Base-by-base conservation (phyloP, 2,797 vertebrate genomes). In the Halcyon smyrnensis region DNA sequence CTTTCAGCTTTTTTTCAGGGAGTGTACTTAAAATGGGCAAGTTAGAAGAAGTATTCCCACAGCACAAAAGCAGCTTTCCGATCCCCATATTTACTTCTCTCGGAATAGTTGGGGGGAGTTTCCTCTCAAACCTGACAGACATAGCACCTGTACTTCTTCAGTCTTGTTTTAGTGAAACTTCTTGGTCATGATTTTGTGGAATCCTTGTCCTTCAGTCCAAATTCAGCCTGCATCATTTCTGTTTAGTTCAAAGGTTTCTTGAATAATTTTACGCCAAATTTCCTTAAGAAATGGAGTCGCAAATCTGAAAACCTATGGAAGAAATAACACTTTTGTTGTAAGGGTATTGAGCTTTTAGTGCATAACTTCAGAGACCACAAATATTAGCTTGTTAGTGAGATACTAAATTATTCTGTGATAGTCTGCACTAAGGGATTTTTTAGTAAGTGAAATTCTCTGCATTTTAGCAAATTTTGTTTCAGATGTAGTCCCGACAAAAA, bases 381-480 rank as follows among this genome's bases (percentile, higher is more conserved):
- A 53, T 48, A 75, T 1, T 50, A 73, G 14, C 17, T 78, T 84
- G 20, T 62, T 87, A 62, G 20, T 39, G n/a, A 84, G 24, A 30
- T 71, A 71, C 1, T 17, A 39, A 82, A 76, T 77, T 69, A 54
- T 20, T 85, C 36, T 63, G 6, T 50, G 4, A 9, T 48, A 45
- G 37, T 69, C 54, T 83, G 20, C 37, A 16, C 8, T 43, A 27
- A 53, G 46, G 23, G 19, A 8, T 24, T 86, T 83, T 75, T 68
- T 74, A 89, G 16, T 39, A 15, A 62, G 10, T 73, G 8, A 68
- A 91, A 48, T 83, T 85, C 11, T 81, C 48, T 78, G 17, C 8
- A 17, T 75, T 76, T 64, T 27, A 41, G 34, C 57, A 84, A 57
- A 62, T 54, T 64, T 95, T 80, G 28, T 57, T 95, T 65, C 50